Base-by-base conservation (phyloP, 2,113 vertebrate species). In the Pituophis catenifer region DNA sequence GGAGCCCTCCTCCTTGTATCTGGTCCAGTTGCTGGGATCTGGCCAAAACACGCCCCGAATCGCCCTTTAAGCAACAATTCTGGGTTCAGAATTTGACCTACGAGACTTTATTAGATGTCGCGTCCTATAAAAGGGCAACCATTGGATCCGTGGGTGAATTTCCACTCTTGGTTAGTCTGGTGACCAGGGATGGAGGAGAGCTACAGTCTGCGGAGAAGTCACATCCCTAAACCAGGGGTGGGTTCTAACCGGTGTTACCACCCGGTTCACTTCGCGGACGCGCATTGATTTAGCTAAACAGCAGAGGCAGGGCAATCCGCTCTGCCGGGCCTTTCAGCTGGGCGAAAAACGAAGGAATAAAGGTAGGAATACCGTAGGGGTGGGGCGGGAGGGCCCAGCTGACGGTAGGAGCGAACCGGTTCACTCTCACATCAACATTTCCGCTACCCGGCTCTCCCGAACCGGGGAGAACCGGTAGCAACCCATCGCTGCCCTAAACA, bases 51-150 rank as follows among this genome's bases (percentile, higher is more conserved):
- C 9, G 12, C 1, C 44, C 81, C 0, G 38, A 8, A 9, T 0
- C 19, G 0, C 15, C 17, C 8, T 87, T 48, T 3, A 12, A 33
- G 19, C 5, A 8, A 24, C 38, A 85, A 0, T 10, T 57, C 21
- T 92, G 93, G 91, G 21, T 70, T 4, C 93, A 86, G 52, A 92
- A 87, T 50, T 23, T 86, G 26, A 21, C 93, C 75, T 90, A 48
- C 1, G 58, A 90, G 8, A 38, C n/a, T 8, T 19, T 15, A 7
- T 5, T 81, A 6, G 62, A 21, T 5, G 44, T 3, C 8, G 29
- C 48, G 1, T 9, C n/a, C 21, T 23, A 19, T 7, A 70, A n/a
- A 10, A 65, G 26, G 23, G 24, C 33, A 19, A 17, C 24, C 0
- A 3, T 48, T 0, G 55, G 15, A 17, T 54, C 91, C n/a, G 0